Conservation (phyloP, 2,797 vertebrate genomes). For the Helostoma temminkii region DNA sequence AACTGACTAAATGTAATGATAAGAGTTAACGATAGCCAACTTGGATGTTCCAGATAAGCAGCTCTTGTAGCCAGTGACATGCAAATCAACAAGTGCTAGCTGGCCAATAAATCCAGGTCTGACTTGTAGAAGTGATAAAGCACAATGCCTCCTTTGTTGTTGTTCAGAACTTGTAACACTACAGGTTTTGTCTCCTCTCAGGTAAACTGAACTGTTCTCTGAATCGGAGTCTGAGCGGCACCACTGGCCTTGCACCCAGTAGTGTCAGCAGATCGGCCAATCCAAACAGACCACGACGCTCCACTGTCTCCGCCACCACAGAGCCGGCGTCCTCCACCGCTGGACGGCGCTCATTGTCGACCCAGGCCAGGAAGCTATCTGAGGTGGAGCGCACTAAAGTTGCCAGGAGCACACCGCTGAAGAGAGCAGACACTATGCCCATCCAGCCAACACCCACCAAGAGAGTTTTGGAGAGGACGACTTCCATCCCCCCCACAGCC, state of each 20-base stretch:
- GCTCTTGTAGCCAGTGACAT: too few relatives aligned
- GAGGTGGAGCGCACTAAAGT: conserved; percentile 56
- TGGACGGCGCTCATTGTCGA: conserved; percentile 64
- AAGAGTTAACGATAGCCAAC: too few relatives aligned
- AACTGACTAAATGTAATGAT: too few relatives aligned
- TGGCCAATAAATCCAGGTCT: too few relatives aligned
- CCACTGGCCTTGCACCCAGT: conserved; percentile 53
- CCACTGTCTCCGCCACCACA: conserved; percentile 37
- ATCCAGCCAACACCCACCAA: conserved; percentile 64
- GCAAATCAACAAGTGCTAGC: too few relatives aligned
- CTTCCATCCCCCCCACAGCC: conserved; percentile 47
- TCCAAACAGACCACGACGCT: conserved; percentile 52
- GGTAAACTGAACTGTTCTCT: conserved; percentile 79
- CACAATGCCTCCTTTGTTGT: too few relatives aligned
- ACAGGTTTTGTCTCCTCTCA: conserved; percentile 51
- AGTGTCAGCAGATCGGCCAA: conserved; percentile 51
- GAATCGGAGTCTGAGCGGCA: conserved; percentile 61
- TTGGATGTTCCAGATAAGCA: too few relatives aligned
- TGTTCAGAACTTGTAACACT: not conserved
- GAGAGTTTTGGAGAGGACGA: conserved; percentile 57
- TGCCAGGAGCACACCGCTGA: conserved; percentile 66
- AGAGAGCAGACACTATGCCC: conserved; percentile 53
- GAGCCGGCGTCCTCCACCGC: conserved; percentile 19
- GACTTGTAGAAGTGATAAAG: too few relatives aligned
- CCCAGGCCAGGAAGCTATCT: conserved; percentile 62